phyloP scores from a whole-genome alignment of 2,888 invertebrate species.

The Drosophila leonis region DNA sequence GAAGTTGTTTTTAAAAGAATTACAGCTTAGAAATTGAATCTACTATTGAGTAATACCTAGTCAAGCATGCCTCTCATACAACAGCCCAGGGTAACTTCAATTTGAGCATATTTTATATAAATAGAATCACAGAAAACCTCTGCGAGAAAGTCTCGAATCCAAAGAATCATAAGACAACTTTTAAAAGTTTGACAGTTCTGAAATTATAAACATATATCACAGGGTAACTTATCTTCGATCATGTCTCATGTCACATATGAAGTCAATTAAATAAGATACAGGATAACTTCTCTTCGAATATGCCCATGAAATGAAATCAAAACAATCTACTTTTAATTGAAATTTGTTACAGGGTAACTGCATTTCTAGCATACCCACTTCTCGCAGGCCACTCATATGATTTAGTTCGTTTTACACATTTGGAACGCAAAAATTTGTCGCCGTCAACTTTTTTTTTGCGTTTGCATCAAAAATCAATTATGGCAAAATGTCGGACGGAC shows the following conservation, averaged over 20 bases:
- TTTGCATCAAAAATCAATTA: conserved; percentile 75
- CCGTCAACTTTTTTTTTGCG: conserved; percentile 70
- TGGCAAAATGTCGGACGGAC: conserved; percentile 54
- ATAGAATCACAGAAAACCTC: no score
- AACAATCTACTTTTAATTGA: not conserved
- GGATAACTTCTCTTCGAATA: not conserved
- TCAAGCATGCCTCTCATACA: not conserved
- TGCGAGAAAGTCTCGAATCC: not conserved
- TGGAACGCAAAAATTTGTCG: conserved; percentile 71
- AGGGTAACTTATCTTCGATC: no score
- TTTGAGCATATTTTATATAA: no score
- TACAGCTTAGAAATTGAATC: not conserved
- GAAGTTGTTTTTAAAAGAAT: not conserved
- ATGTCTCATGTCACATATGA: no score
- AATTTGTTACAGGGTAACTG: not conserved
- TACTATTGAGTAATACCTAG: not conserved
- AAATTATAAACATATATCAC: no score
- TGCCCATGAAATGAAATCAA: no score
- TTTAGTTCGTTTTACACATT: conserved; percentile 45
- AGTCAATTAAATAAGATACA: no score
- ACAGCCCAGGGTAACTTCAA: no score
- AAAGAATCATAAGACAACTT: no score
- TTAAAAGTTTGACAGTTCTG: no score
- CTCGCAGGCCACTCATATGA: not conserved
- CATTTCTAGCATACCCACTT: not conserved